Evolutionary conservation across 2,888 invertebrate species (phyloP), one percentile per base, ranked within the genome.

Genomic region (Cryptocephalus primarius): DNA sequence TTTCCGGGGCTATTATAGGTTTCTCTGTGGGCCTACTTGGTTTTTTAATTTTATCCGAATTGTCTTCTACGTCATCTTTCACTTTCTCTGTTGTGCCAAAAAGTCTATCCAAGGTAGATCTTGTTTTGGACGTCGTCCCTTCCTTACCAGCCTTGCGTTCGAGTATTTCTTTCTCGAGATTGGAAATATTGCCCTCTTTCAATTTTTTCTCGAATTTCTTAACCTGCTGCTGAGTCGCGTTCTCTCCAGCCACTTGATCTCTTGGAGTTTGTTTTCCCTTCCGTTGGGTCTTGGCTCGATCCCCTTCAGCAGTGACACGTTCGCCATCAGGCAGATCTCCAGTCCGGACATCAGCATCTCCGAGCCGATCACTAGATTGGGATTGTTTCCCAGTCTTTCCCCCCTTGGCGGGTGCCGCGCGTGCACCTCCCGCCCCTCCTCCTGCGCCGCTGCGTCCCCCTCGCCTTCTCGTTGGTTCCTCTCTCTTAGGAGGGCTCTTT

Each of bases 321-420:
- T 72, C 66, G 76, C 76, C 72, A 74, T 76, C 66, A 81, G 72
- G 62, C 76, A 78, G 58, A 81, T 79, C 75, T 82, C 81, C 74
- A 69, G 67, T 42, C 78, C 77, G 66, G 77, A 78, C 69, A 76
- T 77, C 68, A 82, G 72, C 71, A 77, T 78, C 75, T 80, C 80
- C 69, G 78, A 78, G 64, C 77, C 81, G 71, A 80, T 79, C 75
- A 80, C 80, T 72, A 65, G 76, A 54, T 61, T 68, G 63, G 59
- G 62, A 54, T 52, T 22, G 22, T 6, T 22, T 22, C 22, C 22
- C 3, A 6, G 22, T 22, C 22, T 22, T 22, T 22, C 22, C 22
- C 2, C 22, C 22, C 22, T 22, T 22, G 22, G 22, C 22, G 22
- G 22, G 22, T 22, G 22, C 22, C 22, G 22, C 22, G 22, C 22